Base-by-base conservation (phyloP, 1,140 invertebrate genomes). In the Gonioctena quinquepunctata region DNA sequence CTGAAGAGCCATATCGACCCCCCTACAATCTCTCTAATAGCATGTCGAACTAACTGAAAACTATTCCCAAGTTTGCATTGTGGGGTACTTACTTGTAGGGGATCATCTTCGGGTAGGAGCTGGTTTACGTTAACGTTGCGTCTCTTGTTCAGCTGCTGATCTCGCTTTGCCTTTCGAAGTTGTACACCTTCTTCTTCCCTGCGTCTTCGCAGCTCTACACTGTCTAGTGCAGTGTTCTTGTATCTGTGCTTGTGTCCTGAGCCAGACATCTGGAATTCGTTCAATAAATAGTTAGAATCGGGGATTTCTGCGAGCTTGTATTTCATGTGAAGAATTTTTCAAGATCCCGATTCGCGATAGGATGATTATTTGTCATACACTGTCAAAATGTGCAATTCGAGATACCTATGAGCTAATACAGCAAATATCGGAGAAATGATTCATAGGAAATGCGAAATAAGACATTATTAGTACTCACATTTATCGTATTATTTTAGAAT, bases 121-220 rank as follows among this genome's bases (percentile, higher is more conserved):
- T 81, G 78, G 27, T 86, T 84, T 13, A 86, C 73, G 71, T 89
- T 89, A 22, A 98, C 95, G 90, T 97, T 97, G 76, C 96, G 88
- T 48, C 94, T 86, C 85, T 98, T 98, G 71, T 94, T 96, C 13
- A 98, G 84, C 82, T 96, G 94, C 76, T 95, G 92, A 81, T 99
- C 97, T 74, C 97, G 84, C 84, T 98, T 98, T 78, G 97, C 96
- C 86, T 99, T 99, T 22, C 97, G 85, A 27, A 99, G 85, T 80
- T 98, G 96, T 22, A 99, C 93, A 27, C 96, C 96, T 86, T 98
- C 96, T 81, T 99, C 97, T 85, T 99, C 97, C 66, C 97, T 86
- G 56, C 97, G 86, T 63, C 96, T 89, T 21, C 97, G 86, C 67
- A 98, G 85, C 84, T 99, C 96, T 77, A 96, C 92, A 11, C 95